Base-by-base conservation (phyloP, 2,113 vertebrate genomes). In the Clarias macrocephalus region DNA sequence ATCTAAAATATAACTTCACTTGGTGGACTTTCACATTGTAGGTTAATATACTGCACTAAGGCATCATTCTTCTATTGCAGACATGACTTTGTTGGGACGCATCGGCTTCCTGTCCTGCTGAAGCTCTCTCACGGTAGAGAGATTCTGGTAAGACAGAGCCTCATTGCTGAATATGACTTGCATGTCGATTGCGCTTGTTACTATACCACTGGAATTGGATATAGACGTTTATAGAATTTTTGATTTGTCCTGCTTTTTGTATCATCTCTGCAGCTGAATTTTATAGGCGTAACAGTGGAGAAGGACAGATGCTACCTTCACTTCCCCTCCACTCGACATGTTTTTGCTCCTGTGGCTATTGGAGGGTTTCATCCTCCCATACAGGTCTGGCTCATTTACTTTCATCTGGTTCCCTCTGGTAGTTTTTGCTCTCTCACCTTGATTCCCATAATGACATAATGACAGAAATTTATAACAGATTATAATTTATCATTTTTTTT, bases 101-200 rank as follows among this genome's bases (percentile, higher is more conserved):
- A 97, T 89, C 93, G 87, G 1, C 94, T 99, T 75, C 96, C 97
- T 3, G 96, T 99, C 62, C 90, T 98, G 68, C 93, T 99, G 91
- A 99, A 97, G 93, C 91, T 98, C 85, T 97, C 96, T 70, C 91
- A 96, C n/a, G 97, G 97, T 88, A 96, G 94, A 92, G 97, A 99
- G 93, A 96, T 99, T 90, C 92, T 97, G 97, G 98, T 99, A 93
- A 96, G 97, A 75, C 15, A 59, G 19, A 83, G 57, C 5, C 13
- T 37, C 80, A 28, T 5, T 56, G 0, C 52, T 21, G 18, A 70
- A 37, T 54, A 25, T 87, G 42, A 73, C 15, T 65, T 80, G 42
- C 19, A 12, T 75, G 5, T 7, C 42, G 52, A 80, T 86, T 77
- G 37, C 57, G 48, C 33, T 37, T 37, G 33, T 3, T 65, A 30